Base-by-base conservation (phyloP, 2,113 vertebrate genomes). In the Terrapene triunguis region DNA sequence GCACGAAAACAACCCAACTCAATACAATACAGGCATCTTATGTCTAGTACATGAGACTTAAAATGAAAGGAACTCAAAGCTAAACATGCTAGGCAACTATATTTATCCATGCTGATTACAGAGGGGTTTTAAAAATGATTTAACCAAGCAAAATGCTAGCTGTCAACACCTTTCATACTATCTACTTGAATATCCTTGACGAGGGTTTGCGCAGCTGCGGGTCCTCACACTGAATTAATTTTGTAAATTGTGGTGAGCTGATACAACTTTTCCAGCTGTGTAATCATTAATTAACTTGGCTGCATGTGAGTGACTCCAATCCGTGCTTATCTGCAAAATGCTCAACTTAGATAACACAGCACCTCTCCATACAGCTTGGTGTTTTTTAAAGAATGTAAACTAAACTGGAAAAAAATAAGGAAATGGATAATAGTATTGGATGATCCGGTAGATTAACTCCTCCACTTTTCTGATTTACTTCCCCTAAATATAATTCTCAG, bases 271-370 rank as follows among this genome's bases (percentile, higher is more conserved):
- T 96, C 95, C 97, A 98, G 97, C 96, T 96, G 95, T 96, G 95
- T 97, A 96, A 97, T 98, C 95, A 94, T 95, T 97, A 97, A 96
- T 98, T 97, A 98, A 97, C 97, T 96, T 89, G 92, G 96, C 89
- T 96, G 89, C 97, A 96, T 96, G 12, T 76, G 95, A 97, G 62
- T 91, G 89, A 62, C 92, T 96, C 54, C 94, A 96, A 85, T 84
- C 9, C 82, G 62, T 92, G 87, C 94, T 94, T 95, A 69, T 90
- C 96, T 94, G 88, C 86, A 92, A 92, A 96, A 93, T 53, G 92
- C 9, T 94, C 79, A 54, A 27, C 89, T 89, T 79, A 59, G 94
- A 91, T 80, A 93, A 96, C 93, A 92, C 80, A 89, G 76, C 96
- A 91, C 87, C 89, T 94, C 84, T 93, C 84, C 47, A 38, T 92